Percentiles rank a stretch among this genome's conserved stretches.
Conservation (phyloP, 2,797 vertebrate species). For the Danionella dracula region DNA sequence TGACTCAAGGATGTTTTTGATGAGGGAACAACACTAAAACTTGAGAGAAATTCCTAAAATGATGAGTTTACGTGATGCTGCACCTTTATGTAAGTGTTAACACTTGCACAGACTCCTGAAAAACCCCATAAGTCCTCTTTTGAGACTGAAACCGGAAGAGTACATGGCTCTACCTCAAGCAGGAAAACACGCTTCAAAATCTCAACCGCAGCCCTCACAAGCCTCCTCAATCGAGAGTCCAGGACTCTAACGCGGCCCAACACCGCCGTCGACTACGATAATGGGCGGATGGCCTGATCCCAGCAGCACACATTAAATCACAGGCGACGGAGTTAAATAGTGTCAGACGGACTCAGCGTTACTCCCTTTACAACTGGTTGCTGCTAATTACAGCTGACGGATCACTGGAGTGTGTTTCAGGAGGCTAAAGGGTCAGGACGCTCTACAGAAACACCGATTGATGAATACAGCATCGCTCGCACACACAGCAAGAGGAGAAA, state of each 20-base stretch:
- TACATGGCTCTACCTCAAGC: too few species aligned
- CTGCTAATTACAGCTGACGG: constrained; percentile 63
- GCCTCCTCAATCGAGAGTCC: not conserved
- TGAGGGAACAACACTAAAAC: too few species aligned
- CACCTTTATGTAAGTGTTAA: too few species aligned
- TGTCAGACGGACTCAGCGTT: constrained; percentile 58
- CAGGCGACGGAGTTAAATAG: constrained; percentile 35
- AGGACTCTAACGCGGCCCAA: constrained; percentile 42
- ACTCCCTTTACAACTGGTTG: constrained; percentile 40
- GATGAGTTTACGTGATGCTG: too few species aligned
- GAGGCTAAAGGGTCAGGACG: constrained; percentile 28
- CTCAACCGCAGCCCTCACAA: too few species aligned
- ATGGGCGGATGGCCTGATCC: constrained; percentile 40
- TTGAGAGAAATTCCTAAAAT: too few species aligned
- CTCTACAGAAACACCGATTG: constrained; percentile 29
- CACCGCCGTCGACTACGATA: constrained; percentile 23
- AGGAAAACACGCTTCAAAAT: too few species aligned
- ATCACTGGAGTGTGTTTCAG: constrained; percentile 35
- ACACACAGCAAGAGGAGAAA: constrained; percentile 38
- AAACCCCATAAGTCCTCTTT: too few species aligned
- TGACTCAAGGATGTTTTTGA: too few species aligned
- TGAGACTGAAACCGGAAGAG: too few species aligned
- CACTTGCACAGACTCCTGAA: too few species aligned
- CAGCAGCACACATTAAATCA: constrained; percentile 29
- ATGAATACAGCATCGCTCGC: constrained; percentile 40